Conservation (phyloP, 2,888 invertebrate genomes). For the Linnaemya tessellans region DNA sequence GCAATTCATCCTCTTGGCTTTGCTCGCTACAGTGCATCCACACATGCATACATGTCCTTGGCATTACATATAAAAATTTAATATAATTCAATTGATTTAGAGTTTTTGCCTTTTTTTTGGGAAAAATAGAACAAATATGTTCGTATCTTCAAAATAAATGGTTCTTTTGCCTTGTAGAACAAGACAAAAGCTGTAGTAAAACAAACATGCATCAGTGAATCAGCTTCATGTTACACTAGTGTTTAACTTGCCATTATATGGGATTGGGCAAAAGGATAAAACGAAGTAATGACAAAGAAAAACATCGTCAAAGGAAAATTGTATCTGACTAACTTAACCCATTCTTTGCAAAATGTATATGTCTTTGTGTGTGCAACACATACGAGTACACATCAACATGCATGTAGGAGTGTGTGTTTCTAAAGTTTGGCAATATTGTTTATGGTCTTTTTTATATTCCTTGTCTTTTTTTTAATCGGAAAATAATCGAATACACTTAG, state of each 20-base stretch:
- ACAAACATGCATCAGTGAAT: constrained; percentile 65
- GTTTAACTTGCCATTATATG: constrained; percentile 44
- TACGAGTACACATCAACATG: too few species aligned
- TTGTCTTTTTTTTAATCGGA: constrained; percentile 48
- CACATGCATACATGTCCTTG: constrained; percentile 60
- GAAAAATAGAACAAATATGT: background rate
- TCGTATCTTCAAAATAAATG: constrained; percentile 38
- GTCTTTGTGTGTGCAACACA: background rate
- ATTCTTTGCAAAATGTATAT: constrained; percentile 30
- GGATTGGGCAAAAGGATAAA: constrained; percentile 42
- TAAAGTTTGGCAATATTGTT: constrained; percentile 55
- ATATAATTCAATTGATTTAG: constrained; percentile 71
- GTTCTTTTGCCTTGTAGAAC: constrained; percentile 53
- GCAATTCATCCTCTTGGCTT: constrained; percentile 34
- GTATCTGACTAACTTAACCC: constrained; percentile 59
- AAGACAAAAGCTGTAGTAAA: constrained; percentile 56
- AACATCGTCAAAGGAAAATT: constrained; percentile 59
- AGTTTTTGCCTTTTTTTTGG: constrained; percentile 5
- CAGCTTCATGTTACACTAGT: constrained; percentile 17
- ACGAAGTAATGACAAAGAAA: constrained; percentile 31
- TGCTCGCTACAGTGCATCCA: background rate
- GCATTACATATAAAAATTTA: constrained; percentile 65
- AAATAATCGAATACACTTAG: constrained; percentile 53
- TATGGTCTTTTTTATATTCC: constrained; percentile 44
- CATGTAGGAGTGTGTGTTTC: background rate